Evolutionary conservation across 2,797 vertebrate species (phyloP).

Genomic region (Pseudochaenichthys georgianus): DNA sequence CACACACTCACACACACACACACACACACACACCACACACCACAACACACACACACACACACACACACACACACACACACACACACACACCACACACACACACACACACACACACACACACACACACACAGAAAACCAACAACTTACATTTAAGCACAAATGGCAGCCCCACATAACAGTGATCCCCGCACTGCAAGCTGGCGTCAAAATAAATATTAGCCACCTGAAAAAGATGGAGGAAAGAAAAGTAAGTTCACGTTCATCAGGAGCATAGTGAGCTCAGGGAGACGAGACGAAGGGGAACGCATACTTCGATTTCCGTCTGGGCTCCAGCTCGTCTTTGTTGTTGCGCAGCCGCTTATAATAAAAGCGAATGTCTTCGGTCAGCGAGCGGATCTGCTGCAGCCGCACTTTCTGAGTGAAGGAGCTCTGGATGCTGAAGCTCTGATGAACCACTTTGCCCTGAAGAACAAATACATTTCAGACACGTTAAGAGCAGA

Average conservation of each 20-base stretch:
- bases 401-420: constrained; percentile 96
- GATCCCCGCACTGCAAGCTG: constrained; percentile 94
- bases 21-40: too few relatives aligned
- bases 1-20: too few relatives aligned
- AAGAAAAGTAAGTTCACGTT: constrained; percentile 40
- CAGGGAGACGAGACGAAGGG: not conserved
- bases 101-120: too few relatives aligned
- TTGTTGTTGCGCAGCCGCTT: constrained; percentile 94
- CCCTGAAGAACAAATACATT: constrained; percentile 82
- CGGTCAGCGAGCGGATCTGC: constrained; percentile 93
- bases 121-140: too few relatives aligned
- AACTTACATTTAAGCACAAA: constrained; percentile 96
- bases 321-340: constrained; percentile 95
- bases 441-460: constrained; percentile 95
- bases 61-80: too few relatives aligned
- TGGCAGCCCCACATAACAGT: constrained; percentile 96
- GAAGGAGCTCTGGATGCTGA: constrained; percentile 96
- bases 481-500: too few relatives aligned
- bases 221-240: constrained; percentile 87
- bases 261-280: not conserved
- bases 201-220: constrained; percentile 99
- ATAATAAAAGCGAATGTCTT: constrained; percentile 95
- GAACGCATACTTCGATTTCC: constrained; percentile 92
- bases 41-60: too few relatives aligned
- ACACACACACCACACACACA: too few relatives aligned